Percentiles rank a stretch among this genome's conserved stretches.
Conservation (phyloP, 2,113 vertebrate genomes). For the Mus pahari region DNA sequence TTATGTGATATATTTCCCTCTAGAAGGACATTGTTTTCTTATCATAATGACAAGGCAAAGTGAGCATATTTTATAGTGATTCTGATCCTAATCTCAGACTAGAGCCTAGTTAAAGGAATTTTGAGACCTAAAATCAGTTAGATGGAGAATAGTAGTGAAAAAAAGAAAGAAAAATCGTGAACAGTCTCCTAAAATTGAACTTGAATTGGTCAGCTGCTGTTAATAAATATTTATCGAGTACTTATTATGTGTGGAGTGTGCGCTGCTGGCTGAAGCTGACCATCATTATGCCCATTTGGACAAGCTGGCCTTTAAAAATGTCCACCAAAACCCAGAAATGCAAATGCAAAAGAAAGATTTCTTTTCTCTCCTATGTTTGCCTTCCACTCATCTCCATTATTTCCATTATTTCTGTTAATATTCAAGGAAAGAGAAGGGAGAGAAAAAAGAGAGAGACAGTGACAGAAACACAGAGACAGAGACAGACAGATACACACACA, state of each 20-base stretch:
- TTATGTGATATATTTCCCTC: not conserved
- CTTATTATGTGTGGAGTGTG: conserved; percentile 63
- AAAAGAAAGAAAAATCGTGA: not conserved
- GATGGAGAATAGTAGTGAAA: not conserved
- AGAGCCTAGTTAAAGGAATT: conserved; percentile 20
- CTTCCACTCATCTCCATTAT: not conserved
- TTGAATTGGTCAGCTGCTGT: conserved; percentile 60
- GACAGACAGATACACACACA: not conserved
- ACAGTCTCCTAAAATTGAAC: conserved; percentile 57
- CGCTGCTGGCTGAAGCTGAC: not conserved
- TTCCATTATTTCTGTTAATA: not conserved
- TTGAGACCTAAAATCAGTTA: conserved; percentile 49
- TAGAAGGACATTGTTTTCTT: conserved; percentile 30
- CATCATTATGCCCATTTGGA: conserved; percentile 31
- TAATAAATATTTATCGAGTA: conserved; percentile 76
- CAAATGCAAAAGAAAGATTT: not conserved
- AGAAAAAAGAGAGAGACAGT: no score
- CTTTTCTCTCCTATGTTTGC: not conserved
- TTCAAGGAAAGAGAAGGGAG: not conserved
- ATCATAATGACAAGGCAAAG: not conserved
- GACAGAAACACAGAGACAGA: not conserved
- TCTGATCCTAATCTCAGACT: not conserved
- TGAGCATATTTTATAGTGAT: conserved; percentile 32
- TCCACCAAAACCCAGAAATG: not conserved
- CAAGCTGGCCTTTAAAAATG: conserved; percentile 36